Base-by-base conservation (phyloP, 2,797 vertebrate genomes). In the Nyctibius grandis region DNA sequence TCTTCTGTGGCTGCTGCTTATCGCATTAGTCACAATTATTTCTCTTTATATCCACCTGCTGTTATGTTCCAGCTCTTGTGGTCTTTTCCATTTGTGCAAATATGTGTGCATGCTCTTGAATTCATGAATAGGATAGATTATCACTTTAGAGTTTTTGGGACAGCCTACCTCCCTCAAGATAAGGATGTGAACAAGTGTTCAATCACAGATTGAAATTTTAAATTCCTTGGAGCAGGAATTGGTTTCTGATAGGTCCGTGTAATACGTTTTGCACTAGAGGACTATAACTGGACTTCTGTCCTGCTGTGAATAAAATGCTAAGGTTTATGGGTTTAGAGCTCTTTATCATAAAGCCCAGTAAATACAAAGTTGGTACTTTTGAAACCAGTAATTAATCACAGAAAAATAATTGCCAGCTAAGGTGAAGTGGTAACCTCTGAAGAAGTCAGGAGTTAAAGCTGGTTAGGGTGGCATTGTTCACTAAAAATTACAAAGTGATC, bases 71-170 rank as follows among this genome's bases (percentile, higher is more conserved):
- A 76, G 28, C 61, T 89, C 83, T 64, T n/a, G 68, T 73, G 60
- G 88, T 70, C 53, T 91, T 91, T 91, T 78, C 63, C 77, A 87
- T 67, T 95, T 56, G 85, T 87, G 70, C 83, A 89, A 94, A 93
- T 77, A 74, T 54, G 59, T 82, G 67, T 57, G 45, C 68, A 34
- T 76, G 77, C 26, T 81, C 88, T 91, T 74, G 93, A 87, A 88
- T 95, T 85, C 77, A 90, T 80, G 76, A 93, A 91, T 53, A 70
- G 51, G 79, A 64, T 92, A 89, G 94, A 85, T 93, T 92, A 96
- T 95, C 81, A 57, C 84, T 85, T 68, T 38, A 34, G 68, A 85
- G 77, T 88, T 83, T 96, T 91, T 85, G 83, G 93, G 89, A 93
- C 67, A 87, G 51, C 51, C 36, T 88, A 38, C 34, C 17, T 96